phyloP scores from a whole-genome alignment of 2,113 vertebrate species.

The Brachyhypopomus gauderio region DNA sequence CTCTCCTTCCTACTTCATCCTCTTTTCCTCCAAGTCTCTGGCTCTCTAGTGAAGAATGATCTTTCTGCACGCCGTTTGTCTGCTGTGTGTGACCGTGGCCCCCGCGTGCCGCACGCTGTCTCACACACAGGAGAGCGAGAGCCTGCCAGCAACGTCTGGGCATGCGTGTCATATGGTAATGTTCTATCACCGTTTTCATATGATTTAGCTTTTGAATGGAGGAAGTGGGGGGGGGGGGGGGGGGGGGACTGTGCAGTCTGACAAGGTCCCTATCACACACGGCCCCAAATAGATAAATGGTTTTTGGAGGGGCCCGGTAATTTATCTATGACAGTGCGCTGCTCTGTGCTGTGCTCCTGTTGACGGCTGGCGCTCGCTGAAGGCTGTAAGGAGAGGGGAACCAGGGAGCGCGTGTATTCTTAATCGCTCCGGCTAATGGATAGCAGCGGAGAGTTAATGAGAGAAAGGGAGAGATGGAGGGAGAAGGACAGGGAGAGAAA shows the following conservation, averaged over 20 bases:
- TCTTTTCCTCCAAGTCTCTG: background rate
- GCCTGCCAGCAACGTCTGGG: conserved; percentile 48
- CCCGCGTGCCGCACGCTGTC: conserved; percentile 39
- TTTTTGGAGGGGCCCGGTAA: conserved; percentile 53
- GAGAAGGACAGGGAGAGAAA: background rate
- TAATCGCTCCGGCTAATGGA: conserved; percentile 57
- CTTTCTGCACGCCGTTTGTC: conserved; percentile 57
- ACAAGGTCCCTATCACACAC: conserved; percentile 58
- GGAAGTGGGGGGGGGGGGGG: background rate
- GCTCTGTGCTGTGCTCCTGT: conserved; percentile 48
- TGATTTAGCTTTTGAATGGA: conserved; percentile 55
- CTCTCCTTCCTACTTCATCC: background rate
- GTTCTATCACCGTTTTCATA: conserved; percentile 54
- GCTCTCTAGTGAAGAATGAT: conserved; percentile 57
- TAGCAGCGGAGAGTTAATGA: conserved; percentile 63
- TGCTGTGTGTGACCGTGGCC: conserved; percentile 44
- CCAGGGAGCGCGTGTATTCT: conserved; percentile 43
- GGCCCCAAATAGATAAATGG: conserved; percentile 56
- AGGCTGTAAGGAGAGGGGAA: conserved; percentile 23
- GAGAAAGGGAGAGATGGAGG: conserved; percentile 39
- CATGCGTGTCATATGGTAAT: conserved; percentile 53
- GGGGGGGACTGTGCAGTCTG: conserved; percentile 42
- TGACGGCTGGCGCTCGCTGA: conserved; percentile 49
- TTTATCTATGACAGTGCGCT: conserved; percentile 56
- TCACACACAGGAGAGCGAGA: conserved; percentile 48